Base-by-base conservation (phyloP, 2,888 invertebrate genomes). In the Drosophila nr. perissopoda region DNA sequence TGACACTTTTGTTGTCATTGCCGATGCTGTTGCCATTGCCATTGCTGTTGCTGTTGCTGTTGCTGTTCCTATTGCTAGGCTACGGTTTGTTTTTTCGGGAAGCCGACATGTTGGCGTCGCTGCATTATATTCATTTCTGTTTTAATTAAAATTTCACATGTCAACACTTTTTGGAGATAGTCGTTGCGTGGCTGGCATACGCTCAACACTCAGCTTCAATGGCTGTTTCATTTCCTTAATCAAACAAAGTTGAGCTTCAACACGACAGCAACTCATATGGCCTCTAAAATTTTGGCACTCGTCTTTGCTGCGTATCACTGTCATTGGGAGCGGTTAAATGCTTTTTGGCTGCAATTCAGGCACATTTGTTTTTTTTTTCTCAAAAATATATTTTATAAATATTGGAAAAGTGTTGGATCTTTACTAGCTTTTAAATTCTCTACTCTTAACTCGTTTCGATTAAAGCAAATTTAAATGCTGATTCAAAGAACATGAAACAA, bases 121-220 rank as follows among this genome's bases (percentile, higher is more conserved):
- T 66, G 62, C 66, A 74, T 78, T 74, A 74, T 80, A 75, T 81
- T 76, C 73, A 74, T 83, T 83, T 74, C 56, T 72, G 66, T 81
- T 86, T 89, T 89, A 89, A 91, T 91, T 91, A 90, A 87, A 91
- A 89, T 88, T 88, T 87, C 74, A 81, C 85, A 84, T 90, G 83
- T 86, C 83, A 88, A 90, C 81, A 69, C 81, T 74, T 90, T 82
- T 76, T 69, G 61, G 74, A 88, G 77, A 71, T 73, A 66, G 72
- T 25, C 49, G 49, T 49, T 65, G 68, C 58, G 67, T 42, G 49
- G 52, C 11, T 57, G 48, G 36, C 18, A 54, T 10, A 33, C 13
- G 4, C 8, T 4, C 29, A 36, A n/a, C 25, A 21, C 36, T 40
- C 36, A 36, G 36, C 38, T 11, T 31, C 66, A 78, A 68, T 75